phyloP scores from a whole-genome alignment of 2,113 vertebrate genomes.

The Scopus umbretta region DNA sequence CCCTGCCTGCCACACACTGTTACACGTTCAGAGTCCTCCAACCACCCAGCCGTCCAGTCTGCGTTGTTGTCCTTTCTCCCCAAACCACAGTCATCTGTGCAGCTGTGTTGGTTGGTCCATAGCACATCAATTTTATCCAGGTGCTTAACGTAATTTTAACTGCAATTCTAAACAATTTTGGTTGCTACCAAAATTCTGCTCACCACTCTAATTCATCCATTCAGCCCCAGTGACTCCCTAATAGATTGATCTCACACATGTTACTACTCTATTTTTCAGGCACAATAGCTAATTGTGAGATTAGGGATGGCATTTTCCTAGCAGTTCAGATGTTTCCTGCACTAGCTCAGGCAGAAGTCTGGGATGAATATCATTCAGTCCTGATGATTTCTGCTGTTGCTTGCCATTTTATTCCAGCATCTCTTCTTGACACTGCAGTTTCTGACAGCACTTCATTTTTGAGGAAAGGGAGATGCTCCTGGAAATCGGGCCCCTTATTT shows the following conservation, averaged over 20 bases:
- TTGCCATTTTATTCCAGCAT: neutral
- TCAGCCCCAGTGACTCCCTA: neutral
- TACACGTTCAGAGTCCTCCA: neutral
- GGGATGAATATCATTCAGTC: neutral
- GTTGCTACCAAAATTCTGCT: neutral
- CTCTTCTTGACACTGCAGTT: neutral
- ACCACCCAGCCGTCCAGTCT: neutral
- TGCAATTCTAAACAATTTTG: neutral
- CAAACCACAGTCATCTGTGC: neutral
- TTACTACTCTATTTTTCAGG: neutral
- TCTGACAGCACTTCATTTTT: neutral
- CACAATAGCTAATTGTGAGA: neutral
- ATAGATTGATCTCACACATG: neutral
- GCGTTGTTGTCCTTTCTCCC: neutral
- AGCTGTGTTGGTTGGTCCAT: neutral
- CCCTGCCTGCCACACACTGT: neutral
- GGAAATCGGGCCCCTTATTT: neutral
- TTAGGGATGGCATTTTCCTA: neutral
- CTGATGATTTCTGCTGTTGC: neutral
- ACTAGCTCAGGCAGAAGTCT: neutral
- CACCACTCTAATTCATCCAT: neutral
- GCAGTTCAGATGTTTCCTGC: neutral
- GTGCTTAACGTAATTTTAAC: neutral
- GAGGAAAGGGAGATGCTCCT: neutral
- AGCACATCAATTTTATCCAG: neutral